Percentiles rank a stretch among this genome's conserved stretches.
phyloP scores from a whole-genome alignment of 2,113 vertebrate genomes.

The Ophthalmolycus amberensis region DNA sequence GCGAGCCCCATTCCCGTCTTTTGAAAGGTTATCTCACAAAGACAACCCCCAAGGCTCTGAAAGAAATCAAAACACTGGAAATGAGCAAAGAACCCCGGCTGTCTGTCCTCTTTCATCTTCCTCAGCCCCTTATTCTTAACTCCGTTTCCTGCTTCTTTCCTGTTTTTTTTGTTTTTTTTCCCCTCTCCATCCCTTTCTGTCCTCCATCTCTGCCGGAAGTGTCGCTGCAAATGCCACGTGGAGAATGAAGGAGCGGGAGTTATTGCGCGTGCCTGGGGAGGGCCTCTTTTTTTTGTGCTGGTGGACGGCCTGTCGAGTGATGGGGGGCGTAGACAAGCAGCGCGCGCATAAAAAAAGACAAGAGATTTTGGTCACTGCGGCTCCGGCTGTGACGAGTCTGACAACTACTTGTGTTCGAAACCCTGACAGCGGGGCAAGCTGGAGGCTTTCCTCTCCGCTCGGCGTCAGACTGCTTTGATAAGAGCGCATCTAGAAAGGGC shows the following conservation, averaged over 20 bases:
- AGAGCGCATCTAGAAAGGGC: conserved; percentile 66
- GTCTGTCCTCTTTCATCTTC: conserved; percentile 61
- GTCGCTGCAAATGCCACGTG: conserved; percentile 67
- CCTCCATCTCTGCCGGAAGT: conserved; percentile 44
- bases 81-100: conserved; percentile 58
- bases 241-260: conserved; percentile 37
- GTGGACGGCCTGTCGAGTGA: conserved; percentile 39
- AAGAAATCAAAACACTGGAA: conserved; percentile 68
- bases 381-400: conserved; percentile 38
- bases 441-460: conserved; percentile 51
- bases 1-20: conserved; percentile 59
- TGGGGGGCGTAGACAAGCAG: background rate
- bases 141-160: conserved; percentile 39
- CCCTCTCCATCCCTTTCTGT: conserved; percentile 22
- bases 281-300: conserved; percentile 34
- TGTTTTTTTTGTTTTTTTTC: background rate
- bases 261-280: conserved; percentile 61
- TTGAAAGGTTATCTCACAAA: conserved; percentile 70
- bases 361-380: conserved; percentile 58
- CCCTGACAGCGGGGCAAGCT: conserved; percentile 33
- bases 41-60: conserved; percentile 46
- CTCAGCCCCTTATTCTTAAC: conserved; percentile 44
- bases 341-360: conserved; percentile 5
- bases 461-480: conserved; percentile 62
- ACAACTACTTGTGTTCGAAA: conserved; percentile 45